Percentiles rank a stretch among this genome's conserved stretches.
Conservation (phyloP, 2,113 vertebrate genomes). For the Chloroceryle aenea region DNA sequence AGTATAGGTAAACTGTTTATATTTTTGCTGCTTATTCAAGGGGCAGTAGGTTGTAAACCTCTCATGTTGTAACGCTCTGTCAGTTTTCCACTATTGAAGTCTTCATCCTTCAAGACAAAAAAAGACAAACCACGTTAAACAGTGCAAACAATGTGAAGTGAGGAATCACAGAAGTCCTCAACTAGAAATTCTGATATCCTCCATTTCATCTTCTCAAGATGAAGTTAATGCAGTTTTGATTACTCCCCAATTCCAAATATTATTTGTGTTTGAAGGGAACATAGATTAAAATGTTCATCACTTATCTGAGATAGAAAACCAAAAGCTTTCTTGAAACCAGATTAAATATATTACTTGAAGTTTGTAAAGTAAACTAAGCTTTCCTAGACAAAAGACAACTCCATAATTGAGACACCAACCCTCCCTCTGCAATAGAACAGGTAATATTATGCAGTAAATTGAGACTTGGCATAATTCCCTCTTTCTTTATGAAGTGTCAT, state of each 20-base stretch:
- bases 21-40: no score
- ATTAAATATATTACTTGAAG: neutral
- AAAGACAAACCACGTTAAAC: neutral
- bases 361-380: neutral
- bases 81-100: no score
- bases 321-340: neutral
- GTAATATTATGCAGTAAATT: neutral
- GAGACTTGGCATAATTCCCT: neutral
- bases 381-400: neutral
- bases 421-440: neutral
- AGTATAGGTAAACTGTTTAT: no score
- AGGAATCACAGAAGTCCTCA: neutral
- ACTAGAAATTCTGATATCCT: neutral
- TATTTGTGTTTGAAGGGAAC: neutral
- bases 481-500: neutral
- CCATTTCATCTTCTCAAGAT: neutral
- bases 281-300: neutral
- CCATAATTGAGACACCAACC: neutral
- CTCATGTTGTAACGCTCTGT: no score
- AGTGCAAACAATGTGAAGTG: neutral
- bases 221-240: neutral
- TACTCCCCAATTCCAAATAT: neutral
- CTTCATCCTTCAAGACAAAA: no score
- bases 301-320: neutral
- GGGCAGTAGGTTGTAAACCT: no score